Conservation (phyloP, 53 echinoderm and acorn worm species). For the Astropecten irregularis region DNA sequence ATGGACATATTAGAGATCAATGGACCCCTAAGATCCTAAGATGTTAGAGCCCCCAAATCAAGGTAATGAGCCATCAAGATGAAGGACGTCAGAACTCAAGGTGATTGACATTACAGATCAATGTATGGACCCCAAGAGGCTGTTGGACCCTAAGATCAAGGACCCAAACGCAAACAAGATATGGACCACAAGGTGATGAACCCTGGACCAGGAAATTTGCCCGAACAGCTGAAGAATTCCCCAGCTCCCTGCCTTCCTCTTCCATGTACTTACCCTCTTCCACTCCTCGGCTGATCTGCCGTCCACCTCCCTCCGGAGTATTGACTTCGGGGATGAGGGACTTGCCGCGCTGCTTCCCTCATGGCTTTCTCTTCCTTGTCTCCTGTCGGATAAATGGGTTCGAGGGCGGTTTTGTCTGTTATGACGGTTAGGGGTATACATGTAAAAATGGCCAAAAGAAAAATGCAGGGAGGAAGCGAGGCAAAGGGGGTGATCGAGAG, state of each 20-base stretch:
- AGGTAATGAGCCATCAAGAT: not conserved
- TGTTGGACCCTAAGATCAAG: too few species aligned
- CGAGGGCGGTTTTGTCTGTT: too few species aligned
- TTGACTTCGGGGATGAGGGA: slow-evolving; percentile 40
- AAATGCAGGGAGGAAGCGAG: not conserved
- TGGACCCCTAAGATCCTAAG: not conserved
- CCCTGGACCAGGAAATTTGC: too few species aligned
- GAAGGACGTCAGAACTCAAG: not conserved
- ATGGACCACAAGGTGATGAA: too few species aligned
- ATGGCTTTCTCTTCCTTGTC: slow-evolving; percentile 24
- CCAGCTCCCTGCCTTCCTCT: too few species aligned
- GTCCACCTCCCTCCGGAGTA: slow-evolving; percentile 57
- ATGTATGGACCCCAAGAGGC: too few species aligned
- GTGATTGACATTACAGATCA: too few species aligned
- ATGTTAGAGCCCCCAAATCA: not conserved
- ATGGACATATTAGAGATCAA: not conserved
- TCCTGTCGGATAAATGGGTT: slow-evolving; percentile 3
- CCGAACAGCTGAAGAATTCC: too few species aligned
- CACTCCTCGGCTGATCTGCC: slow-evolving; percentile 61
- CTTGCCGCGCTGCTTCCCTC: not conserved
- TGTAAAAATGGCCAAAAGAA: too few species aligned
- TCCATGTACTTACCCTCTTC: slow-evolving; percentile 55
- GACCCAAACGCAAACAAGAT: too few species aligned
- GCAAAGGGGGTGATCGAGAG: too few species aligned
- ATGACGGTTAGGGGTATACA: too few species aligned